phyloP scores from a whole-genome alignment of 2,888 invertebrate genomes.

The Podotricha telesiphe region DNA sequence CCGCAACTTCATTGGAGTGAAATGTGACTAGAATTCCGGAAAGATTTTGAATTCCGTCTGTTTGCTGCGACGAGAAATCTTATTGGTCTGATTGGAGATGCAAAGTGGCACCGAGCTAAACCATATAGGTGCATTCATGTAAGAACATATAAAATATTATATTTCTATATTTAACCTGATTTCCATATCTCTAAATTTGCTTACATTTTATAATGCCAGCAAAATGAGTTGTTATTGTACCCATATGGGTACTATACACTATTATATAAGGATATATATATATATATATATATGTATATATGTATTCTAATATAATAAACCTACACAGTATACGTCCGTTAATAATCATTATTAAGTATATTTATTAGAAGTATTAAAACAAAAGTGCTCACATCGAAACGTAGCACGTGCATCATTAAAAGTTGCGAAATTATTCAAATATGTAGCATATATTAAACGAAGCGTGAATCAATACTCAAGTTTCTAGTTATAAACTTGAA shows the following conservation, averaged over 20 bases:
- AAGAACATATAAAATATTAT: not conserved
- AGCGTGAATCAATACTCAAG: conserved; percentile 22
- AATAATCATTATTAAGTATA: not conserved
- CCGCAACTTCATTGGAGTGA: conserved; percentile 33
- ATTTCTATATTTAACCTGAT: not conserved
- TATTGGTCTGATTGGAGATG: conserved; percentile 14
- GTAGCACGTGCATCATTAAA: conserved; percentile 38
- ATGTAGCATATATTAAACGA: conserved; percentile 17
- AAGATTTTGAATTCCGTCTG: conserved; percentile 34
- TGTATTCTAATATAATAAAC: not conserved
- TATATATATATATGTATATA: too few relatives aligned
- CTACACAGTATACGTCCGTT: too few relatives aligned
- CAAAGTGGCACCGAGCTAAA: not conserved
- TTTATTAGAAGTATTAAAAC: conserved; percentile 2
- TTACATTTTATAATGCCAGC: too few relatives aligned
- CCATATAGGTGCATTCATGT: conserved; percentile 1
- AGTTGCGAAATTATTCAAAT: conserved; percentile 29
- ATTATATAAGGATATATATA: too few relatives aligned
- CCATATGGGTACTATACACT: too few relatives aligned
- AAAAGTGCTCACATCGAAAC: conserved; percentile 26
- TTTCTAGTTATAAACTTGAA: conserved; percentile 3
- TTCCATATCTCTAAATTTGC: not conserved
- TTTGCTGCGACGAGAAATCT: conserved; percentile 21
- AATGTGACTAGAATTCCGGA: conserved; percentile 38
- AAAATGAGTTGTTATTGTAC: too few relatives aligned